A percentile compares a stretch with the other conserved stretches of the same genome.
These are phyloP conservation scores for Pheosia gnoma DNA, from an alignment of 2,888 invertebrate genomes.

Conservation along the genomic window DNA sequence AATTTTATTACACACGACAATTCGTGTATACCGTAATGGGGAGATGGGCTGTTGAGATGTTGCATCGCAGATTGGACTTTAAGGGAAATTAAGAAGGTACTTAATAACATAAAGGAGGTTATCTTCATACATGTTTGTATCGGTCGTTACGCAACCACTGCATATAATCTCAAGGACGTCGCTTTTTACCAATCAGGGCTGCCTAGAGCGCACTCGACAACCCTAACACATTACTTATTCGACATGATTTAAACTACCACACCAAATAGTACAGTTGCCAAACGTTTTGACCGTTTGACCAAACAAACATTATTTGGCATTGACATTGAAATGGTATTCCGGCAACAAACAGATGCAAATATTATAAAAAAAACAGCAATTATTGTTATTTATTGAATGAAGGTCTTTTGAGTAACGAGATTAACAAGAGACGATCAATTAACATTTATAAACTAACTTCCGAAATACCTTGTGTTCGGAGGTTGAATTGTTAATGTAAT, in stretches of 20 bases:
- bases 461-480: slow-evolving; percentile 1
- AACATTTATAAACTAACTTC: background rate
- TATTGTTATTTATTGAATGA: background rate
- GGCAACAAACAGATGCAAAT: background rate
- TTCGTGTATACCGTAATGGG: slow-evolving; percentile 41
- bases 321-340: slow-evolving; percentile 3
- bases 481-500: background rate
- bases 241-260: no score
- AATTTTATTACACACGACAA: slow-evolving; percentile 58
- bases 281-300: background rate
- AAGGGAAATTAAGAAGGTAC: background rate
- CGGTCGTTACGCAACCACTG: background rate
- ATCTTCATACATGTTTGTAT: no score
- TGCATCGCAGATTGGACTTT: background rate
- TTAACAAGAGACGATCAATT: slow-evolving; percentile 1
- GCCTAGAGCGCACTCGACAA: no score
- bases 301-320: background rate
- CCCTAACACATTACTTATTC: no score
- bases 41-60: background rate
- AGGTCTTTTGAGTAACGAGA: slow-evolving; percentile 2
- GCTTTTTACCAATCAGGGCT: no score
- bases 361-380: background rate
- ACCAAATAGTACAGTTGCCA: background rate
- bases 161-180: no score
- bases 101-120: no score